These are phyloP conservation scores for Syngnathus rostellatus DNA, from an alignment of 2,797 vertebrate genomes.

Conservation along the genomic window DNA sequence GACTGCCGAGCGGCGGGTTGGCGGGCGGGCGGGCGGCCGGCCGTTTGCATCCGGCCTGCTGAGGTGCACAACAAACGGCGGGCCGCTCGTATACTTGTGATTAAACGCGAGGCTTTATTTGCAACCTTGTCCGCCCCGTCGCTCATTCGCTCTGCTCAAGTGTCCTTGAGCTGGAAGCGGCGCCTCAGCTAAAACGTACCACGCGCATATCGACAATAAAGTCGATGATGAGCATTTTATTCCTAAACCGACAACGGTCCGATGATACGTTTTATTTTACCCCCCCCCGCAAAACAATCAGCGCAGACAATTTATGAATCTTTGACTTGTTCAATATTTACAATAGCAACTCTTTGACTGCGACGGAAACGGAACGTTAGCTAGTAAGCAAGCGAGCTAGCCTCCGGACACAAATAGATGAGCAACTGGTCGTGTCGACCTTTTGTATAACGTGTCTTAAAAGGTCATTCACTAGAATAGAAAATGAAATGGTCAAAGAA, in stretches of 20 bases:
- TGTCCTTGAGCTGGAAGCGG: background rate
- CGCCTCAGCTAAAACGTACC: background rate
- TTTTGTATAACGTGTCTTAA: background rate
- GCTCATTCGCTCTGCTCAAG: background rate
- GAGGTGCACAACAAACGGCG: slow-evolving; percentile 29
- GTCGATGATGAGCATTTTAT: too few relatives aligned
- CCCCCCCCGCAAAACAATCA: too few relatives aligned
- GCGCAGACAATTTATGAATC: too few relatives aligned
- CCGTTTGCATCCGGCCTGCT: slow-evolving; percentile 29
- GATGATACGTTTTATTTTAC: too few relatives aligned
- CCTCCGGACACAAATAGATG: background rate
- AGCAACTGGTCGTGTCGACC: background rate
- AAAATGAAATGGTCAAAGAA: background rate
- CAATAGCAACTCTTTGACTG: too few relatives aligned
- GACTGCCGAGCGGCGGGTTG: slow-evolving; percentile 27
- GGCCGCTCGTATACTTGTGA: slow-evolving; percentile 35
- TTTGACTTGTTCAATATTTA: too few relatives aligned
- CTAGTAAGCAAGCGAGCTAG: background rate
- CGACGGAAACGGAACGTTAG: too few relatives aligned
- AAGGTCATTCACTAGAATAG: background rate
- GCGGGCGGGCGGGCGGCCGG: slow-evolving; percentile 13
- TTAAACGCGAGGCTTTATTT: slow-evolving; percentile 32
- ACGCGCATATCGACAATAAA: too few relatives aligned
- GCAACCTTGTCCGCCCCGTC: slow-evolving; percentile 3
- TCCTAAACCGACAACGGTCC: too few relatives aligned